Percentiles rank a stretch among this genome's conserved stretches.
These are phyloP conservation scores for Polyploca ridens DNA, from an alignment of 2,888 invertebrate genomes.

Conservation along the genomic window DNA sequence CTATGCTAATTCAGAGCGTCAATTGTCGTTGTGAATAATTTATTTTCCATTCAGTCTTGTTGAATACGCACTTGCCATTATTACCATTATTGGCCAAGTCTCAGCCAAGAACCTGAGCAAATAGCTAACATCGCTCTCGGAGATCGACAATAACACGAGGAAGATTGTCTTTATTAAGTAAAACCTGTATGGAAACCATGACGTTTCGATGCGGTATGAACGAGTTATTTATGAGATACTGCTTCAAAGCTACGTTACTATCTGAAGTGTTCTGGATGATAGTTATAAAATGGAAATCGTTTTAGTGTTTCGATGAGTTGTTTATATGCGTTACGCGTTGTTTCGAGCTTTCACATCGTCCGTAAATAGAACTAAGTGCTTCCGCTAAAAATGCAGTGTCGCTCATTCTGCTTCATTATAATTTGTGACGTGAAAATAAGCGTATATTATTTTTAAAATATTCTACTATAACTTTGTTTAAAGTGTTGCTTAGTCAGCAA, in stretches of 20 bases:
- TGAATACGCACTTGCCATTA: not conserved
- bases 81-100: conserved; percentile 6
- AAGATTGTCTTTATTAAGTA: not conserved
- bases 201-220: not conserved
- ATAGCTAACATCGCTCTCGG: not conserved
- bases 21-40: not conserved
- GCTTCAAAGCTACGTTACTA: no score
- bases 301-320: conserved; percentile 50
- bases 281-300: conserved; percentile 29
- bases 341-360: conserved; percentile 46
- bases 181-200: conserved; percentile 7
- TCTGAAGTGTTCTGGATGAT: conserved; percentile 9
- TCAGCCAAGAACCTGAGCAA: conserved; percentile 9
- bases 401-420: conserved; percentile 34
- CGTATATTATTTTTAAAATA: conserved; percentile 26
- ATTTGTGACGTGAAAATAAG: conserved; percentile 25
- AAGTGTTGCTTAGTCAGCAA: not conserved
- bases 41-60: not conserved
- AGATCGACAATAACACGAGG: not conserved
- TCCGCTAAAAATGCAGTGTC: conserved; percentile 61
- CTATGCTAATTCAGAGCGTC: not conserved
- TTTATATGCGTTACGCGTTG: conserved; percentile 47
- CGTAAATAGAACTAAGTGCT: conserved; percentile 72
- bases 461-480: no score
- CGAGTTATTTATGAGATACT: not conserved